Conservation (phyloP, 2,888 invertebrate genomes). For the Eumacrocentrus americanus region DNA sequence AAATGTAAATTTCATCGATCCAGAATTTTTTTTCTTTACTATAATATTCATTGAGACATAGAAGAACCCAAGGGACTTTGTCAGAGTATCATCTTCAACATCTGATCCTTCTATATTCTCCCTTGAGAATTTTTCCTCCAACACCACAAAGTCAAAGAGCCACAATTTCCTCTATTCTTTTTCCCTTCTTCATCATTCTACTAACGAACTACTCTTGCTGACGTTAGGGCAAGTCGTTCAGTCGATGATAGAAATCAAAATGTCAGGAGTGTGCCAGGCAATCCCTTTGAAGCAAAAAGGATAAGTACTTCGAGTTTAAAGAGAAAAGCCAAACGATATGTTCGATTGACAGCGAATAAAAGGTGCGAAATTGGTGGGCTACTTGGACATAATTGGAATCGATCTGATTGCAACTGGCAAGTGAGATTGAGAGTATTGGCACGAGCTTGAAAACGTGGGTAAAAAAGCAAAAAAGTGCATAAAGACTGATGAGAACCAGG, state of each 20-base stretch:
- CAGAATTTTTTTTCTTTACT: neutral
- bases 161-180: neutral
- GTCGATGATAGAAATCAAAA: neutral
- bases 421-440: neutral
- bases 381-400: constrained; percentile 28
- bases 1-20: neutral
- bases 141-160: neutral
- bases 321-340: too few species aligned
- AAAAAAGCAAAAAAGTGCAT: neutral
- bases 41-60: too few species aligned
- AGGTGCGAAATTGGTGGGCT: too few species aligned
- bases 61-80: neutral
- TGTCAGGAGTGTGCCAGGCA: neutral
- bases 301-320: too few species aligned
- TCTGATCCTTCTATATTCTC: neutral
- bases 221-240: neutral
- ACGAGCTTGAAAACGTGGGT: neutral
- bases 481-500: neutral
- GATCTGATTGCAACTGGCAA: constrained; percentile 23
- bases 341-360: too few species aligned
- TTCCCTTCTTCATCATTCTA: neutral
- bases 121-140: neutral
- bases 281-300: too few species aligned
- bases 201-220: neutral
- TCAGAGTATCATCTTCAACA: neutral